Percentiles rank a stretch among this genome's conserved stretches.
Conservation (phyloP, 1,140 invertebrate genomes). For the Telenomus remus region DNA sequence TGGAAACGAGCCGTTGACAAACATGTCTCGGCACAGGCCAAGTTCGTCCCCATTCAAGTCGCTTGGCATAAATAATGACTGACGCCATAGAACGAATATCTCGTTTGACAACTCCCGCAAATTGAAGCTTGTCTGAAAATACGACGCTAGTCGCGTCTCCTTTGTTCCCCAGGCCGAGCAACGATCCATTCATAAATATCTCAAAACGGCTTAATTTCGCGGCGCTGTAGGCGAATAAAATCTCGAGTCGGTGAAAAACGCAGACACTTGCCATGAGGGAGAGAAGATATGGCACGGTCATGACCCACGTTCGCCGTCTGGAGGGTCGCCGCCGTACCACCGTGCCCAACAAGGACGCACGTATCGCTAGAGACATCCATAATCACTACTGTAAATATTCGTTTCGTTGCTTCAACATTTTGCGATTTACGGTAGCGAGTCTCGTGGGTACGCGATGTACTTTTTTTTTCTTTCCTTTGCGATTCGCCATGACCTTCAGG, state of each 20-base stretch:
- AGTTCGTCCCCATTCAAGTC: slow-evolving; percentile 41
- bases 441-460: slow-evolving; percentile 8
- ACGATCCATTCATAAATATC: slow-evolving; percentile 76
- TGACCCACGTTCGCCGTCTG: slow-evolving; percentile 68
- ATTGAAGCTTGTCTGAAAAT: slow-evolving; percentile 60
- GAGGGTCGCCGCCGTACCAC: slow-evolving; percentile 63
- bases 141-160: slow-evolving; percentile 58
- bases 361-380: slow-evolving; percentile 64
- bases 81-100: slow-evolving; percentile 57
- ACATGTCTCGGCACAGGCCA: slow-evolving; percentile 37
- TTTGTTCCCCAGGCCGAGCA: slow-evolving; percentile 68
- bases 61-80: slow-evolving; percentile 56
- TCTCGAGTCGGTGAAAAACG: slow-evolving; percentile 73
- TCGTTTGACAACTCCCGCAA: slow-evolving; percentile 61
- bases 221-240: slow-evolving; percentile 72
- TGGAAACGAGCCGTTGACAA: slow-evolving; percentile 51
- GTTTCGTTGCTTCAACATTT: slow-evolving; percentile 19
- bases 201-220: slow-evolving; percentile 76
- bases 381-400: slow-evolving; percentile 63
- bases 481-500: slow-evolving; percentile 31
- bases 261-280: slow-evolving; percentile 63
- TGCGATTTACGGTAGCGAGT: slow-evolving; percentile 65
- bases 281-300: slow-evolving; percentile 68
- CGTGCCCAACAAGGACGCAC: slow-evolving; percentile 32
- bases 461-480: slow-evolving; percentile 50